Evolutionary conservation across 2,888 invertebrate species (phyloP).

Genomic region (Thecocarcelia acutangulata): DNA sequence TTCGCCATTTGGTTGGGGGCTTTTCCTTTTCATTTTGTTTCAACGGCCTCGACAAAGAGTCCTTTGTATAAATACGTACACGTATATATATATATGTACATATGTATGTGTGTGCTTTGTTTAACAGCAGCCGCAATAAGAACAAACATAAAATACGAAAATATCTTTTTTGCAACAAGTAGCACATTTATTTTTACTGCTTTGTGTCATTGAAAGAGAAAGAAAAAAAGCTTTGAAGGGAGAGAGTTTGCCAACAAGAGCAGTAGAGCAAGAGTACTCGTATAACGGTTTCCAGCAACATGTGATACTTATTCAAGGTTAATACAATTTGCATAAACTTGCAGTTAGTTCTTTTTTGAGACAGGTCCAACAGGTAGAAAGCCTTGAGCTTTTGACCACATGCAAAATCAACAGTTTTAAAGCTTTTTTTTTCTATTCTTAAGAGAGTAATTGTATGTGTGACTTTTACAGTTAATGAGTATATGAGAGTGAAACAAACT

Average conservation of each 20-base stretch:
- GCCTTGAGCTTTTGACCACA: slow-evolving; percentile 46
- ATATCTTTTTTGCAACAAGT: slow-evolving; percentile 57
- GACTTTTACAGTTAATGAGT: slow-evolving; percentile 23
- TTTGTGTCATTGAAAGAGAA: background rate
- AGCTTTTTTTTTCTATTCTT: slow-evolving; percentile 3
- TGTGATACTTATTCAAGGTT: slow-evolving; percentile 61
- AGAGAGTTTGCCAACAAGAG: background rate
- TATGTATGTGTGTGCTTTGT: slow-evolving; percentile 19
- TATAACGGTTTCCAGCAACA: slow-evolving; percentile 35
- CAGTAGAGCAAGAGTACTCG: background rate
- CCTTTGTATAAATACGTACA: slow-evolving; percentile 33
- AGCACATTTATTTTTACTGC: slow-evolving; percentile 49
- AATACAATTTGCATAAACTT: slow-evolving; percentile 45
- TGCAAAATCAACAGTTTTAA: slow-evolving; percentile 61
- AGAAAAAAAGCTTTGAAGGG: slow-evolving; percentile 1
- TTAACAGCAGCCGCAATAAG: slow-evolving; percentile 8
- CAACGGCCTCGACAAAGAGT: slow-evolving; percentile 48
- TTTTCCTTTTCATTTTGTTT: slow-evolving; percentile 11
- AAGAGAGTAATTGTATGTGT: background rate
- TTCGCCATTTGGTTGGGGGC: background rate
- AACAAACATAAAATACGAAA: slow-evolving; percentile 13
- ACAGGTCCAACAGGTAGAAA: slow-evolving; percentile 65
- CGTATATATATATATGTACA: no score
- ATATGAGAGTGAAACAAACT: slow-evolving; percentile 19
- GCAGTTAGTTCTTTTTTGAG: slow-evolving; percentile 16